Conservation (phyloP, 2,113 vertebrate genomes). For the Ailuropoda melanoleuca region DNA sequence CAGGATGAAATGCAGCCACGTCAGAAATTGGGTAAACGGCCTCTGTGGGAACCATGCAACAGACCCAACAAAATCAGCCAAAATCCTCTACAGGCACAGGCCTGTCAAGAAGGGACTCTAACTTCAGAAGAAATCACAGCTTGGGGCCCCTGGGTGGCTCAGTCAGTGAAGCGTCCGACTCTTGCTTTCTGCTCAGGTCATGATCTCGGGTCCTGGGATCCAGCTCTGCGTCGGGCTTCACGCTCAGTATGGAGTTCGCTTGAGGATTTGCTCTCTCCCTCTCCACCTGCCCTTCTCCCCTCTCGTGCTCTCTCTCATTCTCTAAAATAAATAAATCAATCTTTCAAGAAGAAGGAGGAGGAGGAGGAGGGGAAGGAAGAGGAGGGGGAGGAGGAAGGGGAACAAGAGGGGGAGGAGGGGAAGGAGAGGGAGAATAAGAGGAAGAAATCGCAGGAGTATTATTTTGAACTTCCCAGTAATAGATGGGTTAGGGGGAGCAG, state of each 20-base stretch:
- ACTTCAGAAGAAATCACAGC: neutral
- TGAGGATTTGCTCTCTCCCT: neutral
- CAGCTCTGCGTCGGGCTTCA: neutral
- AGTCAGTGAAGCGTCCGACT: too few species aligned
- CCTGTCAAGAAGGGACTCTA: neutral
- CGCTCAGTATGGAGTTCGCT: neutral
- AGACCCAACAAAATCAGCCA: neutral
- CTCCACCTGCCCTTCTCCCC: too few species aligned
- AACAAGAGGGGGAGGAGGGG: too few species aligned
- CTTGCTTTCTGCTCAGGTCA: neutral
- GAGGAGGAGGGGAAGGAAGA: too few species aligned
- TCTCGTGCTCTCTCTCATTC: neutral
- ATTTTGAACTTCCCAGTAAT: neutral
- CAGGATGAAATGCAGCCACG: neutral
- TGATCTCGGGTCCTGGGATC: neutral
- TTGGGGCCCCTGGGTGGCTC: neutral
- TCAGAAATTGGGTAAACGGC: neutral
- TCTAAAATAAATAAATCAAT: neutral
- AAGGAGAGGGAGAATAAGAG: neutral
- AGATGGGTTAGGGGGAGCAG: neutral
- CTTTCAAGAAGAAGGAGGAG: neutral
- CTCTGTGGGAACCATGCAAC: accelerated
- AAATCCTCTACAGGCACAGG: neutral
- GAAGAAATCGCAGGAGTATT: neutral
- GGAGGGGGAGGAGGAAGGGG: too few species aligned